These are phyloP conservation scores for Cyprinus carpio DNA, from an alignment of 2,113 vertebrate species.

Conservation along the genomic window DNA sequence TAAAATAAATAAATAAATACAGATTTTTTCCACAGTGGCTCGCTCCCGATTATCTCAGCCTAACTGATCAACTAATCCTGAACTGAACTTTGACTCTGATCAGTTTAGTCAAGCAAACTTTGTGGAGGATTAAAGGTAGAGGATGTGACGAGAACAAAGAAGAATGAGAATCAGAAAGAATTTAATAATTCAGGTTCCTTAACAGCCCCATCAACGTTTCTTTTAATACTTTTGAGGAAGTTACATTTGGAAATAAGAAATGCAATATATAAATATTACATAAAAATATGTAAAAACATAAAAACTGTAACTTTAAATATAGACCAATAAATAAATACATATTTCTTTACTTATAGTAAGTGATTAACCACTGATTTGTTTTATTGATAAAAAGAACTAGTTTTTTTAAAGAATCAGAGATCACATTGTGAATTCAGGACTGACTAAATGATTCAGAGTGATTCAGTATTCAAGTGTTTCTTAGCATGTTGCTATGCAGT, in stretches of 20 bases:
- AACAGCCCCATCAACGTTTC: neutral
- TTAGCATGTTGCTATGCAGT: too few relatives aligned
- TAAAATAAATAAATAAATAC: neutral
- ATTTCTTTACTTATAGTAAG: too few relatives aligned
- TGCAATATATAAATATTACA: neutral
- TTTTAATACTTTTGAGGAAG: neutral
- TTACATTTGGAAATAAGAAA: neutral
- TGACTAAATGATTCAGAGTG: too few relatives aligned
- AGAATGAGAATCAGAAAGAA: neutral
- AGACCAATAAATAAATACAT: too few relatives aligned
- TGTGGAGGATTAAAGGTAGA: constrained; percentile 18
- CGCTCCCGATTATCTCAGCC: neutral
- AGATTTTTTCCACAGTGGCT: neutral
- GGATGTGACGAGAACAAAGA: neutral
- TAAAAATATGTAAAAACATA: neutral
- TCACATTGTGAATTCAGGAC: too few relatives aligned
- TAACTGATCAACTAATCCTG: constrained; percentile 27
- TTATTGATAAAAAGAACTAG: too few relatives aligned
- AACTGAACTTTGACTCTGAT: constrained; percentile 19
- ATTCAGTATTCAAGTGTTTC: too few relatives aligned
- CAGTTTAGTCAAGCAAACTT: neutral
- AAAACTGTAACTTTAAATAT: too few relatives aligned
- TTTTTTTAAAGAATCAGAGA: too few relatives aligned
- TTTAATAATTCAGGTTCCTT: neutral
- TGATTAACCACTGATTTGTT: too few relatives aligned